phyloP scores from a whole-genome alignment of 2,797 vertebrate genomes.

The Taeniopygia guttata region DNA sequence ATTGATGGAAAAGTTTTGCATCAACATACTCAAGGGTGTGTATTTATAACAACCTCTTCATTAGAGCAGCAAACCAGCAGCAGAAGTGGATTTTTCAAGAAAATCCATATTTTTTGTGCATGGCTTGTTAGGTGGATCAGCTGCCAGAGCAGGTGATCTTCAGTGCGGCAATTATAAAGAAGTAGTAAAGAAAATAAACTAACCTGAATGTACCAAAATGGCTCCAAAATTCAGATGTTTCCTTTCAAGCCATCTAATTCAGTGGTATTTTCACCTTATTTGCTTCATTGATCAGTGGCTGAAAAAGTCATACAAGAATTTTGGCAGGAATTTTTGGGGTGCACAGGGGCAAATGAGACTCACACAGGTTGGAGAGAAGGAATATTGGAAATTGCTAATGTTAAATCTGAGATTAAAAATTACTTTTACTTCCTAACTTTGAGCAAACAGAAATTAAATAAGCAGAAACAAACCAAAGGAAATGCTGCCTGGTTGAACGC shows the following conservation, averaged over 20 bases:
- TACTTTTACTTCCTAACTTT: neutral
- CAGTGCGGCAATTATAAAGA: neutral
- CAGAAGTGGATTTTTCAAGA: neutral
- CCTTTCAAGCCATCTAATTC: neutral
- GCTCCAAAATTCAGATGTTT: neutral
- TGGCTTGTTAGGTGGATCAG: neutral
- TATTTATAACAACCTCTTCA: neutral
- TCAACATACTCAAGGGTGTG: neutral
- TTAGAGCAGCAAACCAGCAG: neutral
- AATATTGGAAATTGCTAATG: neutral
- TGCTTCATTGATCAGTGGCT: neutral
- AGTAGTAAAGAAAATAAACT: neutral
- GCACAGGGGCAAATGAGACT: neutral
- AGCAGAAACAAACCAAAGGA: neutral
- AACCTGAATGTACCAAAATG: neutral
- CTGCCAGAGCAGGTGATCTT: neutral
- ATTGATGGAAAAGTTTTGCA: neutral
- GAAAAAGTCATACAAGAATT: neutral
- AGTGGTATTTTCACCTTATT: neutral
- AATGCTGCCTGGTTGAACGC: neutral
- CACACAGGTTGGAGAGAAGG: neutral
- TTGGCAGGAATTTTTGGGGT: neutral
- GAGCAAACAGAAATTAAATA: constrained; percentile 24
- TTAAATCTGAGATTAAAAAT: constrained; percentile 18
- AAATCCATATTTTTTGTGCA: neutral